Conservation (phyloP, 2,888 invertebrate genomes). For the Hipparchia sbordonii region DNA sequence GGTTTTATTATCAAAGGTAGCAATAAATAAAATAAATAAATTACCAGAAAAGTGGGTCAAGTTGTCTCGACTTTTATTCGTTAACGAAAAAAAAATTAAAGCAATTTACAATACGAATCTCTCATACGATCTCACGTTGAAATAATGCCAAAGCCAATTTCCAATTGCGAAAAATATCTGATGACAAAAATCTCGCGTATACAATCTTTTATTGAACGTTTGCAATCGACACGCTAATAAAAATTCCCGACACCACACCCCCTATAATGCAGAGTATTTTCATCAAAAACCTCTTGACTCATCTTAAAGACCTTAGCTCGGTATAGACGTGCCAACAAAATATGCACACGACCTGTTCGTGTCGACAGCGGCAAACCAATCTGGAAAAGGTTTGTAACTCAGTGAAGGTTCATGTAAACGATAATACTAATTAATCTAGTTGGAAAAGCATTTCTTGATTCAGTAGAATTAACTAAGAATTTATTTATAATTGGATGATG, state of each 20-base stretch:
- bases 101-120: neutral
- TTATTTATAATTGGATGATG: too few relatives aligned
- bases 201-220: constrained; percentile 16
- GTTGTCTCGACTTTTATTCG: neutral
- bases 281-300: constrained; percentile 18
- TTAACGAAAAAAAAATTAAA: neutral
- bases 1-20: too few relatives aligned
- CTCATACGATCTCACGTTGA: neutral
- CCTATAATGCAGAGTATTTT: constrained; percentile 6
- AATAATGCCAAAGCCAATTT: constrained; percentile 2
- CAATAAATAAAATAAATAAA: neutral
- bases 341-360: neutral
- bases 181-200: constrained; percentile 3
- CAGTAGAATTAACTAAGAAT: too few relatives aligned
- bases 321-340: neutral
- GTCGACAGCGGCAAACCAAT: neutral
- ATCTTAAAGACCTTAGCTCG: constrained; percentile 1
- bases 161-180: constrained; percentile 6
- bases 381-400: neutral
- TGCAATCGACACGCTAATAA: constrained; percentile 22
- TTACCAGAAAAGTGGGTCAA: neutral
- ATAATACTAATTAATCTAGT: too few relatives aligned
- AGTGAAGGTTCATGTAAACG: too few relatives aligned
- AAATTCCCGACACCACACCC: constrained; percentile 21
- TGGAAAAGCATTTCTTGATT: too few relatives aligned